A percentile compares a stretch with the other conserved stretches of the same genome.
phyloP scores from a whole-genome alignment of 2,797 vertebrate genomes.

The Xenops minutus region DNA sequence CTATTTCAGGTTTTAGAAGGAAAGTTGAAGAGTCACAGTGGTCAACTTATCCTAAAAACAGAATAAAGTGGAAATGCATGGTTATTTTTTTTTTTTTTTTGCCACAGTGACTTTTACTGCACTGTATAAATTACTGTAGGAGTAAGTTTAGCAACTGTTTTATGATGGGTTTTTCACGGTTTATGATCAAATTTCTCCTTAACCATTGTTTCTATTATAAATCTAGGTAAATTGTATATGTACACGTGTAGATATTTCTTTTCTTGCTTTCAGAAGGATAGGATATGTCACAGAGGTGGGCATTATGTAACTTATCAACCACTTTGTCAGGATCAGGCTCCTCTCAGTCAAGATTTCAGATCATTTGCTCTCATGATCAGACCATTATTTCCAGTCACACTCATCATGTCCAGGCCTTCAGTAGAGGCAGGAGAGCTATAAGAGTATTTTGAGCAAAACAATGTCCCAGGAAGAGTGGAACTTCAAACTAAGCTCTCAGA shows the following conservation, averaged over 20 bases:
- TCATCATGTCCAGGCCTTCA: background rate
- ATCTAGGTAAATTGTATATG: background rate
- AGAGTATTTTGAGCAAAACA: background rate
- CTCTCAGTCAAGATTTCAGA: background rate
- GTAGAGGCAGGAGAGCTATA: background rate
- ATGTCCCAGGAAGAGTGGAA: background rate
- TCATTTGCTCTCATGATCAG: background rate
- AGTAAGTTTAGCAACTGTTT: background rate
- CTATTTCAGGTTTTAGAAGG: background rate
- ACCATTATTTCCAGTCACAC: background rate
- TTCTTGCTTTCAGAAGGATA: background rate
- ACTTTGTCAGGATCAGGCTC: background rate
- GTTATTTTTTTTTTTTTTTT: background rate
- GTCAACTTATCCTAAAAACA: background rate
- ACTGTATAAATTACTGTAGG: background rate
- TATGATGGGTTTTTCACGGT: background rate
- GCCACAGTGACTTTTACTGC: background rate
- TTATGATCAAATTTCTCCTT: background rate
- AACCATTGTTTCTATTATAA: background rate
- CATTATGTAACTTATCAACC: background rate
- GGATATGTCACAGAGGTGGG: background rate
- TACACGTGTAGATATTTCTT: background rate
- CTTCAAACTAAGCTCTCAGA: background rate
- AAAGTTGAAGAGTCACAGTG: background rate
- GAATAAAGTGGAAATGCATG: background rate